These are phyloP conservation scores for Dendrocincla fuliginosa DNA, from an alignment of 2,797 vertebrate genomes.

Conservation along the genomic window DNA sequence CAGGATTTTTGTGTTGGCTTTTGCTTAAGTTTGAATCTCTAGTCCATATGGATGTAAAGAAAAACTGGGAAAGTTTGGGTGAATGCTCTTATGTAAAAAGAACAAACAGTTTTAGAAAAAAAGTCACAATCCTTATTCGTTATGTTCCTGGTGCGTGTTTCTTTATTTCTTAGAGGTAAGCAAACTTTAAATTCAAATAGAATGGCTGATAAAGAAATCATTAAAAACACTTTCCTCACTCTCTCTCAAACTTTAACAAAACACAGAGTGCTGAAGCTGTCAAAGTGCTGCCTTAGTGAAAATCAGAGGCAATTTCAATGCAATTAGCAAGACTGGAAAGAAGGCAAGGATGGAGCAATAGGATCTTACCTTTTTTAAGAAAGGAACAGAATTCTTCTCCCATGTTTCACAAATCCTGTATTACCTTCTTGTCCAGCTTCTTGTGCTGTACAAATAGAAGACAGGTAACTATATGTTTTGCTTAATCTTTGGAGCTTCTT, in stretches of 20 bases:
- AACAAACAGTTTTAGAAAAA: background rate
- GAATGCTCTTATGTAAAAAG: background rate
- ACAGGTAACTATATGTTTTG: background rate
- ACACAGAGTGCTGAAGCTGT: background rate
- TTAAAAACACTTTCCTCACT: background rate
- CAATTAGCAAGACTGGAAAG: background rate
- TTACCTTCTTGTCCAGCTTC: background rate
- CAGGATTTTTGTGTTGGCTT: background rate
- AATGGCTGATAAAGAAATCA: background rate
- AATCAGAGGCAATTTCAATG: background rate
- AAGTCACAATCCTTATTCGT: background rate
- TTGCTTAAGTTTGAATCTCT: background rate
- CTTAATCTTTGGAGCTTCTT: background rate
- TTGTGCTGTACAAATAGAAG: background rate
- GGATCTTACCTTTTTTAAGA: background rate
- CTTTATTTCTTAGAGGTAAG: background rate
- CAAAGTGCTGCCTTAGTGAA: background rate
- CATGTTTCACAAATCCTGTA: background rate
- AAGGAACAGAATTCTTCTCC: background rate
- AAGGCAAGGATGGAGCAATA: background rate
- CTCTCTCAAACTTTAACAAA: background rate
- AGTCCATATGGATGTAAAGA: background rate
- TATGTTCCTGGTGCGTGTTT: background rate
- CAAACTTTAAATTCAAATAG: background rate
- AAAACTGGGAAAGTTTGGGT: background rate